Conservation (phyloP, 2,888 invertebrate species). For the Blera fallax region DNA sequence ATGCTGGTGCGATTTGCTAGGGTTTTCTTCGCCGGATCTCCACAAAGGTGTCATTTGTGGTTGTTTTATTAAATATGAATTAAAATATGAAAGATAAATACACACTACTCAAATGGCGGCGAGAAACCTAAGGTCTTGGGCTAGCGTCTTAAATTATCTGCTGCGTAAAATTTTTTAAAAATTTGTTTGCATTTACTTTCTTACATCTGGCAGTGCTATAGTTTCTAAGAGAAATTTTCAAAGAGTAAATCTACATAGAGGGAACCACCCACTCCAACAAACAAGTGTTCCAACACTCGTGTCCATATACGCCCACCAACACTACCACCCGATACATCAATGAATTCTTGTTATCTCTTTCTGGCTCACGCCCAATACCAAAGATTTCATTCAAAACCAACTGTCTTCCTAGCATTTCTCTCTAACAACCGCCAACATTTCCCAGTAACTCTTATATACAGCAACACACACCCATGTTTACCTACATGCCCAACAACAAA, state of each 20-base stretch:
- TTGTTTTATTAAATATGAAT: no score
- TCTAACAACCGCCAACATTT: not conserved
- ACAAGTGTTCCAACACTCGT: constrained; percentile 1
- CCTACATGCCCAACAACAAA: constrained; percentile 45
- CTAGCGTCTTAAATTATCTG: no score
- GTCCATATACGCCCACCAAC: not conserved
- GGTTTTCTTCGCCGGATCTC: no score
- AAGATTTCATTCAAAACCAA: constrained; percentile 61
- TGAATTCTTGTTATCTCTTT: constrained; percentile 35
- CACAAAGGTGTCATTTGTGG: no score
- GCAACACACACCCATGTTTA: not conserved
- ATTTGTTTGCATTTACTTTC: no score
- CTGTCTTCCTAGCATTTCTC: not conserved
- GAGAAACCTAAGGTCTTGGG: no score
- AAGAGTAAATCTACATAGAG: not conserved
- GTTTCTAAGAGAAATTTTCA: not conserved
- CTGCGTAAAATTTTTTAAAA: no score
- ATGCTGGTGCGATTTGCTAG: no score
- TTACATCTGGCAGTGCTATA: not conserved
- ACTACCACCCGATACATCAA: not conserved
- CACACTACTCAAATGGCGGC: no score
- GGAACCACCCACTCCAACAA: constrained; percentile 3
- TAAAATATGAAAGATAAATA: no score
- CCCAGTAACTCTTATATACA: not conserved
- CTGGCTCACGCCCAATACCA: not conserved